Percentiles rank a stretch among this genome's conserved stretches.
These are phyloP conservation scores for Microcebus murinus DNA, from an alignment of 2,113 vertebrate genomes.

Conservation along the genomic window DNA sequence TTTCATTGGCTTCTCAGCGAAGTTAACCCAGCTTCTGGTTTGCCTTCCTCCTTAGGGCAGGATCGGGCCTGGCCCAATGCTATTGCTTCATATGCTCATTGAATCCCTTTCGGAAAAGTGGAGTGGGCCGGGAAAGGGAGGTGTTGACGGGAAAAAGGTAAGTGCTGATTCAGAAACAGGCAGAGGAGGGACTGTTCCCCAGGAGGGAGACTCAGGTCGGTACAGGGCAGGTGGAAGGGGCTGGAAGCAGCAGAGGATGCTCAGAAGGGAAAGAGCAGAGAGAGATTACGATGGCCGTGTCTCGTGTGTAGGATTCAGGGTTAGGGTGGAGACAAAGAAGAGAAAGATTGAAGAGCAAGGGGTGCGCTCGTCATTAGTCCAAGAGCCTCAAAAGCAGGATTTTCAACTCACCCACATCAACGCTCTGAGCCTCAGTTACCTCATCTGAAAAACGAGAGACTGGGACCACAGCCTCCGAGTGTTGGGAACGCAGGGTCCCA, in stretches of 20 bases:
- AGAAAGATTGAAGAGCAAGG: background rate
- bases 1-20: background rate
- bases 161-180: background rate
- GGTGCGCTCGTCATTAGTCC: rapidly evolving
- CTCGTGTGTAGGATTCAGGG: background rate
- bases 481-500: background rate
- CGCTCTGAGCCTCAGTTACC: background rate
- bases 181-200: background rate
- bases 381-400: background rate
- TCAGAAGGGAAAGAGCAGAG: background rate
- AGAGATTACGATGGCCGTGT: too few relatives aligned
- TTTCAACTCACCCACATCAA: background rate
- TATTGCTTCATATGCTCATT: background rate
- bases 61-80: too few relatives aligned
- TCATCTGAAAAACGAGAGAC: background rate
- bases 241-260: background rate
- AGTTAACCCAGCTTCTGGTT: background rate
- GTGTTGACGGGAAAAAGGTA: background rate
- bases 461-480: background rate
- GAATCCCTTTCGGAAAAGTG: background rate
- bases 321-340: background rate
- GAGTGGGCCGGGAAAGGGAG: background rate
- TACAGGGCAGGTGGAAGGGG: rapidly evolving
- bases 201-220: background rate
- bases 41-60: background rate